These are phyloP conservation scores for Andrena dorsata DNA, from an alignment of 2,888 invertebrate species.

Conservation along the genomic window DNA sequence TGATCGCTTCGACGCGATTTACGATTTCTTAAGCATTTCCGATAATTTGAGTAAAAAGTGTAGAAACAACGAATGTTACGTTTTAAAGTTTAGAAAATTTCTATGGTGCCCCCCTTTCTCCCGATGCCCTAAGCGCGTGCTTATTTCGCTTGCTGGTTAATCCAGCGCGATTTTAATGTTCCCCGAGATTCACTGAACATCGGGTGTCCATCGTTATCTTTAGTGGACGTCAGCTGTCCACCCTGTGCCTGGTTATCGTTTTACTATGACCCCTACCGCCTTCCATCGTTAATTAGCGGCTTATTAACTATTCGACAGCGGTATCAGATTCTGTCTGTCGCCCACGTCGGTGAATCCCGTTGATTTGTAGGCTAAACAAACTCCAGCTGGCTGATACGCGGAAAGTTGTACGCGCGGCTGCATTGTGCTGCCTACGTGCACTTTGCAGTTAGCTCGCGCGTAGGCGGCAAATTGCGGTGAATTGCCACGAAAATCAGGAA, in stretches of 20 bases:
- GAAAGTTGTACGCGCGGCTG: conserved; percentile 48
- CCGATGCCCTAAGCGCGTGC: too few relatives aligned
- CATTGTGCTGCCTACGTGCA: conserved; percentile 77
- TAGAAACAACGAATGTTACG: too few relatives aligned
- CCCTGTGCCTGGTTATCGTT: not conserved
- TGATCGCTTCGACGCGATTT: too few relatives aligned
- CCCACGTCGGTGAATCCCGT: conserved; percentile 65
- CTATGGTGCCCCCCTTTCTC: too few relatives aligned
- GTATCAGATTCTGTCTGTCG: conserved; percentile 52
- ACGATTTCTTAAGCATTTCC: too few relatives aligned
- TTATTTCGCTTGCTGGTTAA: not conserved
- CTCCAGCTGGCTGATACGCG: conserved; percentile 50
- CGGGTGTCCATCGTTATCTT: conserved; percentile 13
- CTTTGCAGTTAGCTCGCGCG: conserved; percentile 75
- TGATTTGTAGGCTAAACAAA: conserved; percentile 76
- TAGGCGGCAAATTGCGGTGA: conserved; percentile 81
- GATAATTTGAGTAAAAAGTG: too few relatives aligned
- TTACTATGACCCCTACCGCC: conserved; percentile 12
- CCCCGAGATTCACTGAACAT: not conserved
- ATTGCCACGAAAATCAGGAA: conserved; percentile 82
- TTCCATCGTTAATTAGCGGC: conserved; percentile 44
- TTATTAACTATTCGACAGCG: conserved; percentile 42
- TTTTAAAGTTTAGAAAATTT: too few relatives aligned
- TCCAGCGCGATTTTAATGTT: not conserved
- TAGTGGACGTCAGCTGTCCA: conserved; percentile 35